Conservation (phyloP, 2,113 vertebrate species). For the Nothocercus nigrocapillus region DNA sequence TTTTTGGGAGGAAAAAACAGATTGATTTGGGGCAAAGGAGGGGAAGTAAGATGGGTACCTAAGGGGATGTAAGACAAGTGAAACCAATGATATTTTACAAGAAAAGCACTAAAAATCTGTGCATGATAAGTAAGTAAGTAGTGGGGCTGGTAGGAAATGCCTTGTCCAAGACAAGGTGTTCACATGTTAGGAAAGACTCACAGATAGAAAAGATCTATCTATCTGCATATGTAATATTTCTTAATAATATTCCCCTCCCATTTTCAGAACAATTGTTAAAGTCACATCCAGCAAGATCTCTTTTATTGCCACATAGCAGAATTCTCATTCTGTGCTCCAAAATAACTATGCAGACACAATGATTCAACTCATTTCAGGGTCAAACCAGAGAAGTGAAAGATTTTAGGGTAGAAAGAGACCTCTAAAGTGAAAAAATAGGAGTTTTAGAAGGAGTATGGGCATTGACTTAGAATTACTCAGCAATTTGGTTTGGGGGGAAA, state of each 20-base stretch:
- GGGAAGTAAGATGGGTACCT: conserved; percentile 56
- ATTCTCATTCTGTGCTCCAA: neutral
- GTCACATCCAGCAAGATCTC: neutral
- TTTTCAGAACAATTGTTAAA: neutral
- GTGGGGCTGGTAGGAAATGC: neutral
- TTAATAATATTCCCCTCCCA: neutral
- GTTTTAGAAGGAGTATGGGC: neutral
- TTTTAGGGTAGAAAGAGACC: neutral
- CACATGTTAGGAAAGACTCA: neutral
- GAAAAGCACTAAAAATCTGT: neutral
- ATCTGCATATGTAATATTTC: neutral
- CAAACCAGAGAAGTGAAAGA: neutral
- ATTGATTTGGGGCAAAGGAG: neutral
- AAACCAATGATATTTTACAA: conserved; percentile 80
- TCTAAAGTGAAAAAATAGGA: neutral
- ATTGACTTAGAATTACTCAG: neutral
- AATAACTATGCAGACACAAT: neutral
- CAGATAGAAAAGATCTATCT: neutral
- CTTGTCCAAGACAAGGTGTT: neutral
- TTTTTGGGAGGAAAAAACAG: neutral
- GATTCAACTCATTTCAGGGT: neutral
- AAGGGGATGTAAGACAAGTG: conserved; percentile 76
- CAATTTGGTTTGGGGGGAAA: neutral
- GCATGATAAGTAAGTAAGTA: neutral
- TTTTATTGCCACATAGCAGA: neutral